Evolutionary conservation across 2,888 invertebrate genomes (phyloP).

Genomic region (Brassicogethes aeneus): DNA sequence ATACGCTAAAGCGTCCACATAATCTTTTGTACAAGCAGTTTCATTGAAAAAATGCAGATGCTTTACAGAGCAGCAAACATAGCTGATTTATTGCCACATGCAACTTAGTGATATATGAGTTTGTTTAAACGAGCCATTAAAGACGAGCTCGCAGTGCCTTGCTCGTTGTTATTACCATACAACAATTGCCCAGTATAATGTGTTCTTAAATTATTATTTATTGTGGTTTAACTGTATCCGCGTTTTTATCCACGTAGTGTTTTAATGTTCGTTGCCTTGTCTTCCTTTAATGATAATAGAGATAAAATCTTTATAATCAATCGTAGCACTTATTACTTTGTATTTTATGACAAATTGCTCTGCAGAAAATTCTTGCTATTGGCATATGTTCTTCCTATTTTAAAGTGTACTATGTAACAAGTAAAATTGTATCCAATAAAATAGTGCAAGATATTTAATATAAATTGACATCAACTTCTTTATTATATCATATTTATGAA

Average conservation of each 20-base stretch:
- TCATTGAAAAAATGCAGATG: neutral
- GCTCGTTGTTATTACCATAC: conserved; percentile 2
- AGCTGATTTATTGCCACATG: conserved; percentile 20
- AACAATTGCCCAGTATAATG: conserved; percentile 3
- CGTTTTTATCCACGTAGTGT: neutral
- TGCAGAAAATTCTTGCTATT: too few species aligned
- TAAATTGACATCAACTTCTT: too few species aligned
- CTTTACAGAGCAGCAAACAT: neutral
- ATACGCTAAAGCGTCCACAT: too few species aligned
- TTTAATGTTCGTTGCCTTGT: neutral
- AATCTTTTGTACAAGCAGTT: too few species aligned
- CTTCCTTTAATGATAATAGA: neutral
- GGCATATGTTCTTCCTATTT: too few species aligned
- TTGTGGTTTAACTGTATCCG: conserved; percentile 1
- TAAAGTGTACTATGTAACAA: too few species aligned
- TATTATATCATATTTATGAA: too few species aligned
- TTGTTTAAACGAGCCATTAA: conserved; percentile 21
- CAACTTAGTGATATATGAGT: conserved; percentile 22
- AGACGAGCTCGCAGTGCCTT: conserved; percentile 12
- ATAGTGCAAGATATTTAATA: too few species aligned
- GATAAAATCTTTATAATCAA: neutral
- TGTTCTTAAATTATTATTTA: conserved; percentile 3
- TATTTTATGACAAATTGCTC: too few species aligned
- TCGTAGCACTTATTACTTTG: too few species aligned
- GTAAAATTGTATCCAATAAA: too few species aligned